Percentiles rank a stretch among this genome's conserved stretches.
Conservation (phyloP, 2,113 vertebrate genomes). For the Symphodus melops region DNA sequence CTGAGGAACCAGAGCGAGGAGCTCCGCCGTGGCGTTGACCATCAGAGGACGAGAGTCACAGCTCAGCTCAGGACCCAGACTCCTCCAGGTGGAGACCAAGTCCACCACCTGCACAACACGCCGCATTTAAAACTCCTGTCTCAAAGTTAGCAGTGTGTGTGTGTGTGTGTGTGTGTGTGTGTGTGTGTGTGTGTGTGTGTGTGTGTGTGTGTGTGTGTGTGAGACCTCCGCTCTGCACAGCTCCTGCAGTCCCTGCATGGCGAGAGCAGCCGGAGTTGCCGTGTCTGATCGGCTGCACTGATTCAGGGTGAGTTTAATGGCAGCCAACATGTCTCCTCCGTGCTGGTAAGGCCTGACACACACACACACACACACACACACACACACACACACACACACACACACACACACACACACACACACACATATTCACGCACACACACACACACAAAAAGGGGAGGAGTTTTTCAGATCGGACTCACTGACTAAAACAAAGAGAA, state of each 20-base stretch:
- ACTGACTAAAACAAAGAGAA: no score
- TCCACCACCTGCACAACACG: slow-evolving; percentile 89
- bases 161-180: neutral
- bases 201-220: neutral
- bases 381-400: no score
- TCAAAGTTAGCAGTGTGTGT: neutral
- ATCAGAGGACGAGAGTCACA: slow-evolving; percentile 89
- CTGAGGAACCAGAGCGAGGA: slow-evolving; percentile 91
- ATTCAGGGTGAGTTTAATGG: slow-evolving; percentile 88
- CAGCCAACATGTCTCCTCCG: slow-evolving; percentile 95
- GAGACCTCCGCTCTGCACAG: slow-evolving; percentile 94
- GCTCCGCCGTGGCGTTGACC: slow-evolving; percentile 86
- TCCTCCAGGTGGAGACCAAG: slow-evolving; percentile 91
- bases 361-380: neutral
- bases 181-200: slow-evolving; percentile 8
- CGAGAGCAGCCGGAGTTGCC: slow-evolving; percentile 89
- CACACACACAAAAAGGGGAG: no score
- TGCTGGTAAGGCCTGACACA: slow-evolving; percentile 92
- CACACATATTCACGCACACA: no score
- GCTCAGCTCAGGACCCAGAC: slow-evolving; percentile 87
- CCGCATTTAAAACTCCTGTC: no score
- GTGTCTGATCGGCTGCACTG: slow-evolving; percentile 89
- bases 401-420: no score
- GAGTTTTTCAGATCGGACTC: no score
- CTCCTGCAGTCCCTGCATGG: slow-evolving; percentile 90